Base-by-base conservation (phyloP, 2,888 invertebrate species). In the Eumacrocentrus americanus region DNA sequence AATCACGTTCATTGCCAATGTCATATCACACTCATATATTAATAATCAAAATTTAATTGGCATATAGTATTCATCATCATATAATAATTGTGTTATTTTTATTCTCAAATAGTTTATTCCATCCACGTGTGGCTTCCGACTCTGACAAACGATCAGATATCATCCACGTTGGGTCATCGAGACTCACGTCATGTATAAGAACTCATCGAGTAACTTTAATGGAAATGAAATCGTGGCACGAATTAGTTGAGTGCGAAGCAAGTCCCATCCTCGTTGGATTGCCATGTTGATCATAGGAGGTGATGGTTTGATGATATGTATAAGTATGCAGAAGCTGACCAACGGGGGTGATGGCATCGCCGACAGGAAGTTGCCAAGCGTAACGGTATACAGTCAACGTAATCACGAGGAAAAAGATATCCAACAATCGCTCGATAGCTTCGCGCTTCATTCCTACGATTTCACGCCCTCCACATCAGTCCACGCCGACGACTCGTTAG, bases 321-420 rank as follows among this genome's bases (percentile, higher is more conserved):
- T 72, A 74, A 71, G 69, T 73, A 75, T 76, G 72, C 72, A 69
- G 68, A 70, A 67, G 64, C 57, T 67, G 58, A 64, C 64, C 68
- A 62, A 60, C 65, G 63, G 68, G 65, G 69, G 62, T 70, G 69
- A 72, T 67, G 70, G 67, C 67, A 50, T 67, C 58, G 61, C 53
- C 61, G 72, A 70, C 77, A 76, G 75, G 78, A 76, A 76, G 70
- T 73, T 76, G 71, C 70, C 72, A 72, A 72, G 67, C 70, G 67
- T 78, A 78, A 78, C 78, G 77, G 78, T 74, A 78, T n/a, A n/a
- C n/a, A n/a, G n/a, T n/a, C n/a, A n/a, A n/a, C n/a, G n/a, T n/a
- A n/a, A n/a, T n/a, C n/a, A n/a, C n/a, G n/a, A n/a, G n/a, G n/a
- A n/a, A n/a, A n/a, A n/a, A n/a, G n/a, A n/a, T n/a, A n/a, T n/a